Evolutionary conservation across 2,113 vertebrate genomes (phyloP), one percentile per base, ranked within the genome.

Genomic region (Toxotes jaculatrix): DNA sequence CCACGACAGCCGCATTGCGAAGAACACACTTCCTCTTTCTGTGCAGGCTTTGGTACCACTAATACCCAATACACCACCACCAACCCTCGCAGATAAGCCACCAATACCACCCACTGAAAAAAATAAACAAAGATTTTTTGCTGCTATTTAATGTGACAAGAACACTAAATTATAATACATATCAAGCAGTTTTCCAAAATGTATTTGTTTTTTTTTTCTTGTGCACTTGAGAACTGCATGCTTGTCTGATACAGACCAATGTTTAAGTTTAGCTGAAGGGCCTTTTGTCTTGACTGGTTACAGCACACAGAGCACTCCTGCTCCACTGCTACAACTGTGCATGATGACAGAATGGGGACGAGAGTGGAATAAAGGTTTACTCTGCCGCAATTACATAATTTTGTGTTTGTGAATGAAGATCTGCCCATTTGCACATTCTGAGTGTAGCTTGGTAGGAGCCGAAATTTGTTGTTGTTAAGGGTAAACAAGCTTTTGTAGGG

Each of bases 341-440:
- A 79, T 53, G 70, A 65, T 90, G 90, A 93, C 86, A 93, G 92
- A 93, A 94, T 89, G 92, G 84, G 88, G 85, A 74, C 74, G 23
- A 85, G 82, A 66, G 77, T 59, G 42, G 65, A 82, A 82, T 78
- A 68, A 61, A 85, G 84, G 82, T 89, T 88, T 88, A 70, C 78
- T 90, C 72, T 77, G 56, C 73, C 77, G 65, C 75, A 89, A 88
- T 93, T 90, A 89, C 82, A 90, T 88, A 81, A 91, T 87, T 84
- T 83, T 74, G 66, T 78, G 69, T 89, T 89, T 87, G 79, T 78
- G 61, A 79, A 87, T 80, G 27, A 73, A 68, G 60, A 73, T 67
- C 32, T 82, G 9, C 7, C 4, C n/a, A 70, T 80, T 87, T 86
- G 38, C 65, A 65, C 36, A 59, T 73, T 84, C 65, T 82, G 66